Base-by-base conservation (phyloP, 2,797 vertebrate species). In the Anas bernieri region DNA sequence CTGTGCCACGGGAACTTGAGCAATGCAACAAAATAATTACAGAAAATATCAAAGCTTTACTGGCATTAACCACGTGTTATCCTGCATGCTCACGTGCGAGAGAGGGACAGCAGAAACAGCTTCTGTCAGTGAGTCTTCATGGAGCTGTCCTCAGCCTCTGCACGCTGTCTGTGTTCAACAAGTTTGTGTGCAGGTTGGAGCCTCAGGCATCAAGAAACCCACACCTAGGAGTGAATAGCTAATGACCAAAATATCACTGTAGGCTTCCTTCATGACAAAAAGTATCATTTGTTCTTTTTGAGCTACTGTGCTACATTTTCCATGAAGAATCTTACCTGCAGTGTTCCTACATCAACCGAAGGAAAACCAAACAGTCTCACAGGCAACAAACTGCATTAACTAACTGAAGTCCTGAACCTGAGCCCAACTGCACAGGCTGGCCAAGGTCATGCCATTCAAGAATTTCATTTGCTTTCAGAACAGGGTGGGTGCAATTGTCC, bases 121-220 rank as follows among this genome's bases (percentile, higher is more conserved):
- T 63, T 30, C 39, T 33, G 23, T 10, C 26, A 20, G 7, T 0
- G 9, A 39, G 28, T 10, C 43, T 17, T 8, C 30, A 12, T 0
- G 2, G 26, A 25, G 46, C 20, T 12, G 46, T 26, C 17, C 52
- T 61, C 18, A 22, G 3, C 28, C 61, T 50, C 14, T 17, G 26
- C 55, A 35, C 9, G 4, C 16, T 0, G 6, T 21, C 15, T 1
- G 6, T 22, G 28, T 20, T 54, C 83, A 7, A 7, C 52, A 52
- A 17, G 14, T 39, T 1, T 0, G 4, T 11, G 4, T 4, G 20
- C 17, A 48, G 11, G 4, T 3, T 11, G 30, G 30, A 41, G 30
- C 28, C 33, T 16, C 16, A 11, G 30, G 28, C 48, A 25, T 62
- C 62, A 55, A 61, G 62, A 41, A 33, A 30, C 26, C 6, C 11